Conservation (phyloP, 2,888 invertebrate species). For the Anthophora plumipes region DNA sequence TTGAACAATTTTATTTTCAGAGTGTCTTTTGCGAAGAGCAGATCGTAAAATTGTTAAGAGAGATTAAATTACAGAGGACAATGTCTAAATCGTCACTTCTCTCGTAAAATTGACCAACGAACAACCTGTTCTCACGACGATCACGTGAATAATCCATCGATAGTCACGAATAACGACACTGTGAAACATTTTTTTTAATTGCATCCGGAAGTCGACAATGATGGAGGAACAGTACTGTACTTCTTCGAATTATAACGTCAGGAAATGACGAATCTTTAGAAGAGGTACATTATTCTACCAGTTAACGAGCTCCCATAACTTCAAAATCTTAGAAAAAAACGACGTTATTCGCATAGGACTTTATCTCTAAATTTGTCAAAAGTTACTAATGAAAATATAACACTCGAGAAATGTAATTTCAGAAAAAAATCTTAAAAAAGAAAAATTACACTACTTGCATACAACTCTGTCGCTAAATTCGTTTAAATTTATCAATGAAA, state of each 20-base stretch:
- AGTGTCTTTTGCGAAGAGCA: constrained; percentile 12
- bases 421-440: too few relatives aligned
- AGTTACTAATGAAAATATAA: too few relatives aligned
- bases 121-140: constrained; percentile 59
- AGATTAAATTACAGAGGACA: constrained; percentile 57
- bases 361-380: too few relatives aligned
- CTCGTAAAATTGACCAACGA: constrained; percentile 28
- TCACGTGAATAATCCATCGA: constrained; percentile 67
- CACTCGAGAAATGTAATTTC: too few relatives aligned
- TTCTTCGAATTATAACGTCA: too few relatives aligned
- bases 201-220: constrained; percentile 47
- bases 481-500: too few relatives aligned
- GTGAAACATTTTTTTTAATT: constrained; percentile 41
- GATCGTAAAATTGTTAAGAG: constrained; percentile 34
- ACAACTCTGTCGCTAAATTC: too few relatives aligned
- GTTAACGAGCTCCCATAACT: too few relatives aligned
- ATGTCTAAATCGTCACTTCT: constrained; percentile 53
- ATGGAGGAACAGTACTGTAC: constrained; percentile 31
- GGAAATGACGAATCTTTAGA: too few relatives aligned
- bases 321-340: too few relatives aligned
- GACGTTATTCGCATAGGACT: too few relatives aligned
- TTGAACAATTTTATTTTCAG: constrained; percentile 19
- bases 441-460: too few relatives aligned
- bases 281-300: background rate
- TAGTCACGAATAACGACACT: constrained; percentile 56